A percentile compares a stretch with the other conserved stretches of the same genome.
Conservation (phyloP, 1,140 invertebrate species). For the Drosophila pruinosa region DNA sequence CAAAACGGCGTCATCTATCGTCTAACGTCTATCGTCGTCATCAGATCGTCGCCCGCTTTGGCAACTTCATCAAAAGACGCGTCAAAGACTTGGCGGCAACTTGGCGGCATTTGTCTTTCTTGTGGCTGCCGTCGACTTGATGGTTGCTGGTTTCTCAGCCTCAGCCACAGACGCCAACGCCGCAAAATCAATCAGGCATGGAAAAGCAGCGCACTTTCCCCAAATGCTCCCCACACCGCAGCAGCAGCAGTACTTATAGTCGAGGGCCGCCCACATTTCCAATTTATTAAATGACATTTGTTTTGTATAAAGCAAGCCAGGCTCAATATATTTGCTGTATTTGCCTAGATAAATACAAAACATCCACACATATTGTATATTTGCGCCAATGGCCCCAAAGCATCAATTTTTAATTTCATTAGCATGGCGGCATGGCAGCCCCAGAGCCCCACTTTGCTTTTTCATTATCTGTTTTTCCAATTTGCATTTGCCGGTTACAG, state of each 20-base stretch:
- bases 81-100: constrained; percentile 50
- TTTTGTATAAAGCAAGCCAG: constrained; percentile 13
- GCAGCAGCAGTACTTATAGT: too few relatives aligned
- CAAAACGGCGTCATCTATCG: constrained; percentile 40
- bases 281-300: constrained; percentile 81
- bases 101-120: constrained; percentile 56
- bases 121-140: constrained; percentile 52
- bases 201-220: constrained; percentile 35
- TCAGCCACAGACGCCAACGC: constrained; percentile 57
- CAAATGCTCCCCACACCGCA: not conserved
- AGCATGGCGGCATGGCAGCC: constrained; percentile 41
- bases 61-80: constrained; percentile 72
- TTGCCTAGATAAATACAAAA: constrained; percentile 50
- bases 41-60: constrained; percentile 39
- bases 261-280: constrained; percentile 44
- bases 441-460: constrained; percentile 43
- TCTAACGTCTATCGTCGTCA: constrained; percentile 2
- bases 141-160: constrained; percentile 11
- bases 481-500: constrained; percentile 58
- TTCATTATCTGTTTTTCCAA: constrained; percentile 80
- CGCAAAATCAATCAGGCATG: constrained; percentile 74
- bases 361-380: not conserved
- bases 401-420: constrained; percentile 81
- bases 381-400: constrained; percentile 62
- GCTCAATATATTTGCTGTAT: constrained; percentile 16